Evolutionary conservation across 2,797 vertebrate genomes (phyloP).

Genomic region (Gallirallus australis): DNA sequence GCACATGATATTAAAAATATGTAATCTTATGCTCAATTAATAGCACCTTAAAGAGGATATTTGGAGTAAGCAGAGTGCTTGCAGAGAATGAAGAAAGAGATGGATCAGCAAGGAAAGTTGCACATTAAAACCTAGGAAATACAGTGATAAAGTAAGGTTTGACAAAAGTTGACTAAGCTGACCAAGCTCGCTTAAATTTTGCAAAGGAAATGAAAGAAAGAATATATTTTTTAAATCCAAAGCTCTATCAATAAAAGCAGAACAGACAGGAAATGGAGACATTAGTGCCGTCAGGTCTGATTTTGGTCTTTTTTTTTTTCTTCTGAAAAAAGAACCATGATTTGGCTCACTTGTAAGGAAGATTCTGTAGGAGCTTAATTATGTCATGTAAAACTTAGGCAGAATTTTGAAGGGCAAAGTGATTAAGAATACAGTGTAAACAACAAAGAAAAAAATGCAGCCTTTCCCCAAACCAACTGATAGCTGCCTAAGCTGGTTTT

Average conservation of each 20-base stretch:
- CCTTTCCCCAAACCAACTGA: background rate
- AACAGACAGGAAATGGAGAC: background rate
- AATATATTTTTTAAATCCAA: background rate
- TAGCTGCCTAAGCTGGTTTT: background rate
- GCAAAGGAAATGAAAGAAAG: background rate
- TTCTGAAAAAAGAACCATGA: background rate
- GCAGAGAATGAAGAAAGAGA: background rate
- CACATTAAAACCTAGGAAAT: background rate
- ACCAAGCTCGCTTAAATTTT: background rate
- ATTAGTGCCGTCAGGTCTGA: background rate
- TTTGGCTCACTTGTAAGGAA: background rate
- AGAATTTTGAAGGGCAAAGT: background rate
- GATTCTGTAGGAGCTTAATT: background rate
- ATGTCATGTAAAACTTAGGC: background rate
- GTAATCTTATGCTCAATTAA: background rate
- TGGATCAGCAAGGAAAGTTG: background rate
- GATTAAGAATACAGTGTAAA: background rate
- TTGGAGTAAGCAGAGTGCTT: background rate
- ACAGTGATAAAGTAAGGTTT: background rate
- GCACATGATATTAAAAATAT: conserved; percentile 12
- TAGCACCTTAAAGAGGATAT: background rate
- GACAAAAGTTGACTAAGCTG: background rate
- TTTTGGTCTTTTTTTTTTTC: background rate
- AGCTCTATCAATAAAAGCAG: background rate
- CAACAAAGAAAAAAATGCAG: background rate